Percentiles rank a stretch among this genome's conserved stretches.
Evolutionary conservation across 1,140 invertebrate species (phyloP).

Genomic region (Triops longicaudatus): DNA sequence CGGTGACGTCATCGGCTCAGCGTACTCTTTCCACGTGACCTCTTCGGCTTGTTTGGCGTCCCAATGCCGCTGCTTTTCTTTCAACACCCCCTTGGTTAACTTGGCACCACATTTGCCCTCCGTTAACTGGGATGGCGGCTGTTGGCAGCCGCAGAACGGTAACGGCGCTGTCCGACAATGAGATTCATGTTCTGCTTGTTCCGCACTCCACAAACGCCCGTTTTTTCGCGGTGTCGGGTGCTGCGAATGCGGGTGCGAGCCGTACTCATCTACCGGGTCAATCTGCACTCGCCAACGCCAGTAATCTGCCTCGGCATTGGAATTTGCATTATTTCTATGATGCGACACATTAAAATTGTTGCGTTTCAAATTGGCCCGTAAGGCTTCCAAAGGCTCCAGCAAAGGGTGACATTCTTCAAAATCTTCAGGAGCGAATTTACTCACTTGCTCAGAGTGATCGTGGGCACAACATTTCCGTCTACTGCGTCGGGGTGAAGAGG

Average conservation of each 20-base stretch:
- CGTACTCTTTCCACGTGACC: conserved; percentile 20
- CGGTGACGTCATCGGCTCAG: conserved; percentile 30
- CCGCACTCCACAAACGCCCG: not conserved
- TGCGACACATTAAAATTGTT: conserved; percentile 58
- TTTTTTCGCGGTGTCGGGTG: not conserved
- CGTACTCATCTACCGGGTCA: not conserved
- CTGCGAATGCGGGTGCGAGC: not conserved
- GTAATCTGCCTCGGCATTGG: not conserved
- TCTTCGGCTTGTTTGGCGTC: conserved; percentile 27
- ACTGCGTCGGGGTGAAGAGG: conserved; percentile 30
- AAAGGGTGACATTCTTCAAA: conserved; percentile 48
- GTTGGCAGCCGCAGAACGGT: not conserved
- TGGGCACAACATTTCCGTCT: conserved; percentile 33
- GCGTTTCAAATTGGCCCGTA: conserved; percentile 84
- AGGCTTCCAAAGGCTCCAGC: conserved; percentile 72
- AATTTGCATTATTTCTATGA: conserved; percentile 26
- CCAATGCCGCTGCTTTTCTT: conserved; percentile 35
- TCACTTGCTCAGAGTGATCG: conserved; percentile 47
- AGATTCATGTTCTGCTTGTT: not conserved
- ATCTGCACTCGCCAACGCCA: not conserved
- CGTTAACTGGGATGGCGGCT: not conserved
- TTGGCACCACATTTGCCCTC: conserved; percentile 31
- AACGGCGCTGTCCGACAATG: not conserved
- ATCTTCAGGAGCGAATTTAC: not conserved
- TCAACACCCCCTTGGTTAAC: conserved; percentile 35